Evolutionary conservation across 1,140 invertebrate species (phyloP).

Genomic region (Penaeus japonicus): DNA sequence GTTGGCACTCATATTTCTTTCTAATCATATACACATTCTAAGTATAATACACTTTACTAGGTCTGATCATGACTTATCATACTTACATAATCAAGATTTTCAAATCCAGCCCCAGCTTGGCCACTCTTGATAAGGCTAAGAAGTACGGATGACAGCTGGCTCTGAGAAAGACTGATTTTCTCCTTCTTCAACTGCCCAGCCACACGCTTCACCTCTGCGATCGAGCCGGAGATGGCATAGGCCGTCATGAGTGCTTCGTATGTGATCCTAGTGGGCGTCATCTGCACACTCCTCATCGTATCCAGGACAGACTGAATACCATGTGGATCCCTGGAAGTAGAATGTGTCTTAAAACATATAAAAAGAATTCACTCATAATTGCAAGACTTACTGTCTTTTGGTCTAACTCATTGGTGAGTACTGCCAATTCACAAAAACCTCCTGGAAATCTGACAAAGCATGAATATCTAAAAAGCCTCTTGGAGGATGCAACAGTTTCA

Average conservation of each 20-base stretch:
- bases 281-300: conserved; percentile 18
- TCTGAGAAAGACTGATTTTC: background rate
- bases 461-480: too few species aligned
- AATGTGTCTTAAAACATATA: background rate
- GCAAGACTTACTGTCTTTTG: too few species aligned
- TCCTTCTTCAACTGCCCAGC: background rate
- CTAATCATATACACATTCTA: background rate
- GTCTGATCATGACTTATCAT: background rate
- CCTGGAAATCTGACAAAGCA: too few species aligned
- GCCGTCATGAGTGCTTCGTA: background rate
- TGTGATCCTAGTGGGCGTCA: background rate
- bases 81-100: conserved; percentile 23
- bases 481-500: too few species aligned
- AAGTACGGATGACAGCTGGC: conserved; percentile 2
- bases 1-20: too few species aligned
- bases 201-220: background rate
- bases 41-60: background rate
- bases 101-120: background rate
- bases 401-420: too few species aligned
- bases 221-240: background rate
- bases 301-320: background rate
- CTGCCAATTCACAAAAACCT: too few species aligned
- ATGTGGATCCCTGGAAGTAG: background rate
- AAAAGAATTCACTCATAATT: too few species aligned
- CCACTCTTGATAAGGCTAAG: background rate